phyloP scores from a whole-genome alignment of 2,797 vertebrate species.

The Siniperca undulata region DNA sequence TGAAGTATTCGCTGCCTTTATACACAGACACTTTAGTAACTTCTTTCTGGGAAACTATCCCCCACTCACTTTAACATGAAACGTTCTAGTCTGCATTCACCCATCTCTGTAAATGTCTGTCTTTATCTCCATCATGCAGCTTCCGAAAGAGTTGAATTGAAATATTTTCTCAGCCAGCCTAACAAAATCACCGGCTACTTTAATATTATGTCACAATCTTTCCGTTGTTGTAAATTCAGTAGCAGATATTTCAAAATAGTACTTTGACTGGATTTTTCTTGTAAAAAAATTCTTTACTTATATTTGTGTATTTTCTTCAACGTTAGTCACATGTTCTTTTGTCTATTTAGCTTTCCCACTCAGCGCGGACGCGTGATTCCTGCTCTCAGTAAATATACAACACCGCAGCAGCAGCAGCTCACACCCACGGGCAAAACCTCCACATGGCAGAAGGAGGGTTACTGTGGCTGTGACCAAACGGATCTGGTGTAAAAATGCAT shows the following conservation, averaged over 20 bases:
- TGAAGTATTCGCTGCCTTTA: not conserved
- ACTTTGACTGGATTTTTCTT: too few species aligned
- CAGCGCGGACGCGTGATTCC: conserved; percentile 30
- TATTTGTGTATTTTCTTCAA: not conserved
- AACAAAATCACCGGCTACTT: not conserved
- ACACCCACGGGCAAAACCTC: conserved; percentile 25
- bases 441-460: conserved; percentile 40
- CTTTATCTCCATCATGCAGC: too few species aligned
- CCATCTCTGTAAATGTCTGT: not conserved
- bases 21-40: not conserved
- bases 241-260: not conserved
- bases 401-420: conserved; percentile 31
- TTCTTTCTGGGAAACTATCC: not conserved
- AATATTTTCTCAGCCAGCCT: not conserved
- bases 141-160: not conserved
- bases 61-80: not conserved
- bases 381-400: conserved; percentile 28
- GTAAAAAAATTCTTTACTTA: not conserved
- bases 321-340: not conserved
- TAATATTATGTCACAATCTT: not conserved
- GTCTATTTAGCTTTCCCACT: not conserved
- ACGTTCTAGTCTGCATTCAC: not conserved
- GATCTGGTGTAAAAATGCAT: conserved; percentile 9
- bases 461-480: conserved; percentile 35
- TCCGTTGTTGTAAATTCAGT: not conserved